These are phyloP conservation scores for Natator depressus DNA, from an alignment of 2,113 vertebrate species.

Conservation along the genomic window DNA sequence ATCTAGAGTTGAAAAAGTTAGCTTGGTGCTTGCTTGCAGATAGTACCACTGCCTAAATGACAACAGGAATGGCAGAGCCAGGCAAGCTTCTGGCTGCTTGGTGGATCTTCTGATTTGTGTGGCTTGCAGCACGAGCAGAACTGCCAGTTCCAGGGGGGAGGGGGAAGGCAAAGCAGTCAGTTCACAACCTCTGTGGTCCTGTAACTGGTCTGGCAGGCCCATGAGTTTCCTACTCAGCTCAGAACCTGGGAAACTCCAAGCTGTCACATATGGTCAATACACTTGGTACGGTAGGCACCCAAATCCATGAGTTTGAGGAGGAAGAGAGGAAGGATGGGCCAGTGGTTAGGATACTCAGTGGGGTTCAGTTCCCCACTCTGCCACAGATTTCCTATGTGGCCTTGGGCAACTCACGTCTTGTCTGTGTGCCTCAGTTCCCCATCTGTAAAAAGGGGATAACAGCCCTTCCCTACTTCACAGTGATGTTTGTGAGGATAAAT, in stretches of 20 bases:
- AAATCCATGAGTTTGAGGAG: background rate
- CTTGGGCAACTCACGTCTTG: background rate
- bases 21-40: background rate
- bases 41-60: background rate
- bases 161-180: background rate
- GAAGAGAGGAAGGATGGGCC: background rate
- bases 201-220: background rate
- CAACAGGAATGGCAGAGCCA: background rate
- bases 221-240: rapidly evolving
- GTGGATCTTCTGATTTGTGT: background rate
- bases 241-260: background rate
- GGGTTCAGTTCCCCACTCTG: background rate
- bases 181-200: background rate
- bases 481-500: background rate
- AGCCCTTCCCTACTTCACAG: background rate
- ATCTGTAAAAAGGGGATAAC: background rate
- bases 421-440: background rate
- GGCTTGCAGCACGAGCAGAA: background rate
- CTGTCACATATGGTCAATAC: rapidly evolving
- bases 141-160: background rate
- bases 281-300: rapidly evolving
- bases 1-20: background rate
- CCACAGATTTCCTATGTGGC: background rate
- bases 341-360: background rate
- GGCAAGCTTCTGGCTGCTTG: background rate